Percentiles rank a stretch among this genome's conserved stretches.
Conservation (phyloP, 1,140 invertebrate species). For the Conus betulinus region DNA sequence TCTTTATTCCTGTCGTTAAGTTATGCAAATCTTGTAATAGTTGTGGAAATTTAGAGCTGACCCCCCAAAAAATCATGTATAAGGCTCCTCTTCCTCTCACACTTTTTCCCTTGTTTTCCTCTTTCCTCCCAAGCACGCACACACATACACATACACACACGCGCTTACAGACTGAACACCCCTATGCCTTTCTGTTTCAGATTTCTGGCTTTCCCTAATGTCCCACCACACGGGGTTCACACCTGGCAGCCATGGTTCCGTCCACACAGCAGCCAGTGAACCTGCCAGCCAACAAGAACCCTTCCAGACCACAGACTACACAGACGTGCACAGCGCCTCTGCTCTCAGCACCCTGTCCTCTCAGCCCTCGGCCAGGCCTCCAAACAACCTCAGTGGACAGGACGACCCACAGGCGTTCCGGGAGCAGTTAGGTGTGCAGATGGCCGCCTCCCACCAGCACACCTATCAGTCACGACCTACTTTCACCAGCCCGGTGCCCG, state of each 20-base stretch:
- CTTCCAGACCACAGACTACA: conserved; percentile 26
- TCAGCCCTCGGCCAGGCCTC: not conserved
- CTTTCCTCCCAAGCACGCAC: too few relatives aligned
- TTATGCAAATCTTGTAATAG: too few relatives aligned
- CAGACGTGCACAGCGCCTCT: conserved; percentile 7
- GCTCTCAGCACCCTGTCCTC: conserved; percentile 41
- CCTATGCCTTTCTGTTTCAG: conserved; percentile 73
- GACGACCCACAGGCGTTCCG: conserved; percentile 16
- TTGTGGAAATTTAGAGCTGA: too few relatives aligned
- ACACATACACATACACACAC: too few relatives aligned
- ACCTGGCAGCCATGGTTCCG: conserved; percentile 80
- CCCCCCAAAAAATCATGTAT: too few relatives aligned
- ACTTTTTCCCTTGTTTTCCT: too few relatives aligned
- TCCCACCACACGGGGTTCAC: conserved; percentile 76
- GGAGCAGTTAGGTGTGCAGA: not conserved
- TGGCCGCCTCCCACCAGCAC: not conserved
- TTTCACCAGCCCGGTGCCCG: not conserved
- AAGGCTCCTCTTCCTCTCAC: too few relatives aligned
- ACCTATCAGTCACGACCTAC: not conserved
- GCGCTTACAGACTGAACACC: not conserved
- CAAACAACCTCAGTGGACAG: not conserved
- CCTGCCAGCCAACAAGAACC: conserved; percentile 61
- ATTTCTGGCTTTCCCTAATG: conserved; percentile 89
- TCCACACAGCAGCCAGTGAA: conserved; percentile 70
- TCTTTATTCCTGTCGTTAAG: too few relatives aligned